A percentile compares a stretch with the other conserved stretches of the same genome.
Conservation (phyloP, 2,888 invertebrate species). For the Hoplodrina ambigua region DNA sequence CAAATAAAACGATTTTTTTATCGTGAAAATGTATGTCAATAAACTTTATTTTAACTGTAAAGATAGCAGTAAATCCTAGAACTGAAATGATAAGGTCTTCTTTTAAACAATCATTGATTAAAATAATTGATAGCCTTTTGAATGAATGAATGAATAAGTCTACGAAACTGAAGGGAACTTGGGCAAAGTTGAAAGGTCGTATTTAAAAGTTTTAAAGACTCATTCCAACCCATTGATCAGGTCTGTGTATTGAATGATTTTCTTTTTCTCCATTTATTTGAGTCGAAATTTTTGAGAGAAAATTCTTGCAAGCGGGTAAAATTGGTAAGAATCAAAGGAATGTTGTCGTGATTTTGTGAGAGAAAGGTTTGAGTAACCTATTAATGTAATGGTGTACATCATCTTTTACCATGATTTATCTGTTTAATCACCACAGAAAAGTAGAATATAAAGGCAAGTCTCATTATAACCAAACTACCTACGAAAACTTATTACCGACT, state of each 20-base stretch:
- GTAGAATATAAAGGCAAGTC: too few relatives aligned
- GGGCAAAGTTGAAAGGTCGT: slow-evolving; percentile 12
- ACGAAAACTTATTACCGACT: too few relatives aligned
- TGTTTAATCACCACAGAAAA: too few relatives aligned
- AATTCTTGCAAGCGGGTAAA: not conserved
- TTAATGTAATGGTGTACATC: too few relatives aligned
- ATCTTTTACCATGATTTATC: too few relatives aligned
- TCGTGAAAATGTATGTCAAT: not conserved
- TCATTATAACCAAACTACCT: too few relatives aligned
- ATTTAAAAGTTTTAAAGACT: slow-evolving; percentile 28
- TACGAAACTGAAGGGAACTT: slow-evolving; percentile 11
- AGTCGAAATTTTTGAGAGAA: not conserved
- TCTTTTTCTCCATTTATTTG: not conserved
- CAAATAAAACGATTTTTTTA: slow-evolving; percentile 18
- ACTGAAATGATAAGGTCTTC: not conserved
- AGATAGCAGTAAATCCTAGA: slow-evolving; percentile 1
- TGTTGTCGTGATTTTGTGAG: too few relatives aligned
- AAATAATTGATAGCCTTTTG: slow-evolving; percentile 32
- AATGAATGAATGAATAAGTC: slow-evolving; percentile 31
- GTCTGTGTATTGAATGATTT: not conserved
- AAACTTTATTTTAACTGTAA: slow-evolving; percentile 23
- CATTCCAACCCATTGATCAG: slow-evolving; percentile 31
- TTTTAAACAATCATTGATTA: slow-evolving; percentile 17
- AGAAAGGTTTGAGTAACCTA: too few relatives aligned
- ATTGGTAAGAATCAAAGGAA: not conserved